Conservation (phyloP, 2,888 invertebrate species). For the Mesorhabditis sp. region DNA sequence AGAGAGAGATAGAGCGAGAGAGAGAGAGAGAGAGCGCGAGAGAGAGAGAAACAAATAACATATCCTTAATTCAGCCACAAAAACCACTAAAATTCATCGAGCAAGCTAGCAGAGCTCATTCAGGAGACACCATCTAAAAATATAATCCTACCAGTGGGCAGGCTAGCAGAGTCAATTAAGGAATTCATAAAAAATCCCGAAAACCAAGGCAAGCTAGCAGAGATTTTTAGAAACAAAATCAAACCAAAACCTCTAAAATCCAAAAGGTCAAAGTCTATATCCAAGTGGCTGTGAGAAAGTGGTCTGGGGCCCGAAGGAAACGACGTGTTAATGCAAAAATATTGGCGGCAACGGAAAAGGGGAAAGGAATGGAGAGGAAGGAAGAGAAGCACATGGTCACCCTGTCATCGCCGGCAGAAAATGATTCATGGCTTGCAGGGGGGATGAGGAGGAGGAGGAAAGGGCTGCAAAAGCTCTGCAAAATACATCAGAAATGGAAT, state of each 20-base stretch:
- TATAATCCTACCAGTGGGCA: too few relatives aligned
- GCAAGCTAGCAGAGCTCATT: too few relatives aligned
- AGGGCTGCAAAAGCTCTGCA: background rate
- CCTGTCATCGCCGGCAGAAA: background rate
- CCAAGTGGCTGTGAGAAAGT: background rate
- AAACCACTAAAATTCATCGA: too few relatives aligned
- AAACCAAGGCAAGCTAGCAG: too few relatives aligned
- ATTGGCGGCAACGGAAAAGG: background rate
- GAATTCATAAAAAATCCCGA: too few relatives aligned
- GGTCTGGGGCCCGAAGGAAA: background rate
- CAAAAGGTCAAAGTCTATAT: background rate
- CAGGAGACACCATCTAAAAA: too few relatives aligned
- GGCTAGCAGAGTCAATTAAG: too few relatives aligned
- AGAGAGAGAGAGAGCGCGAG: too few relatives aligned
- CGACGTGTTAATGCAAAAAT: constrained; percentile 1
- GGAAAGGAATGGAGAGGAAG: background rate
- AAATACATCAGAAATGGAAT: background rate
- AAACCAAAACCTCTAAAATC: background rate
- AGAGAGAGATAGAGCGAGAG: too few relatives aligned
- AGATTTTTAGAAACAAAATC: too few relatives aligned
- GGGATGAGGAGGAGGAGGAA: background rate
- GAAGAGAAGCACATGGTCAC: background rate
- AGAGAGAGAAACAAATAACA: too few relatives aligned
- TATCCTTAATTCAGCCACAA: too few relatives aligned
- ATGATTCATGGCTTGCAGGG: background rate